Evolutionary conservation across 1,140 invertebrate species (phyloP), one percentile per base, ranked within the genome.

Genomic region (Asobara japonica): DNA sequence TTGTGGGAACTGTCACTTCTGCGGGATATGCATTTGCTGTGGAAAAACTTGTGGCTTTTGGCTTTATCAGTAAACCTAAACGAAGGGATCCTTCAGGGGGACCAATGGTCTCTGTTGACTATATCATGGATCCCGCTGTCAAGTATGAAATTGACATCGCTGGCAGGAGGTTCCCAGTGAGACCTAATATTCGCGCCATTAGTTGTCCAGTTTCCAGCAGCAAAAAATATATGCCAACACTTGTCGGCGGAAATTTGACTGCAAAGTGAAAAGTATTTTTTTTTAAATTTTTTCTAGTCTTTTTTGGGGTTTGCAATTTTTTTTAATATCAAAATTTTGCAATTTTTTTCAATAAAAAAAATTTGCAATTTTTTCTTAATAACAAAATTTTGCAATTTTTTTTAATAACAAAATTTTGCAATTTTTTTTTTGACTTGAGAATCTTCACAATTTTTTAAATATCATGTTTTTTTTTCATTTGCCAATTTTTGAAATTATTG

Each of bases 1-100:
- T 90, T 84, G 92, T 92, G 56, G 95, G 95, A n/a, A 90, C 90
- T 25, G 91, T 93, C 10, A 95, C 94, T 13, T 94, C 93, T n/a
- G 91, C 92, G 60, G 92, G 92, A 2, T 93, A 91, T 82, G 92
- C 92, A 45, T 93, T 92, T 79, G 89, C 89, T 2, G 82, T 90
- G 4, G 88, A 89, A 66, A 90, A 89, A 81, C 80, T 91, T 79
- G 89, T 93, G 13, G 92, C 92, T 75, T 83, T 93, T 30, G 93
- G 92, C 10, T 93, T 91, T 80, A 89, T 93, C 6, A 84, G 87
- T 41, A 85, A 89, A 74, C 88, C 88, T 36, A 75, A 74, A n/a
- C 48, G 51, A 65, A 78, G 65, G 73, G 22, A 68, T 56, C 0
- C 22, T 56, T 74, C 74, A 16, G 25, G 7, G 33, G n/a, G n/a